Conservation (phyloP, 1,140 invertebrate genomes). For the Nasonia vitripennis region DNA sequence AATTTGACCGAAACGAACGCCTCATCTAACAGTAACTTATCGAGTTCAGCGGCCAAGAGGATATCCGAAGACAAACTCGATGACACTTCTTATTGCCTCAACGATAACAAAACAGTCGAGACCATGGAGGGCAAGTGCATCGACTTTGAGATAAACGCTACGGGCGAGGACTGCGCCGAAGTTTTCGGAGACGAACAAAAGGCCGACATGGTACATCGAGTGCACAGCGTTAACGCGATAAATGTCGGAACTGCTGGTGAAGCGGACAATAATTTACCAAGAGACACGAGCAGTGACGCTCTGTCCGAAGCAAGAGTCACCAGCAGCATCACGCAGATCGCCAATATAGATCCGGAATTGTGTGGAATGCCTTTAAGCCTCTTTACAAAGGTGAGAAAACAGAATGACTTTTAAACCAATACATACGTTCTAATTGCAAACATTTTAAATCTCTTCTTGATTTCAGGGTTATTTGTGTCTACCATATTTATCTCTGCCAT, state of each 20-base stretch:
- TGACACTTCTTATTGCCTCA: conserved; percentile 60
- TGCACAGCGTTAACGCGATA: conserved; percentile 69
- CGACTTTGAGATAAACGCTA: conserved; percentile 61
- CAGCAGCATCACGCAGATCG: conserved; percentile 74
- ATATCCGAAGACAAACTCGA: conserved; percentile 27
- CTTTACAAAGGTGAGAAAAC: conserved; percentile 84
- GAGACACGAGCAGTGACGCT: conserved; percentile 79
- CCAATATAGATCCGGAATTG: conserved; percentile 81
- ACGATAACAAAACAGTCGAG: conserved; percentile 71
- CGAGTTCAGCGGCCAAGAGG: conserved; percentile 52
- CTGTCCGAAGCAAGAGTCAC: conserved; percentile 76
- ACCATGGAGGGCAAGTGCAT: conserved; percentile 70
- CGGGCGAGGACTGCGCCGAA: conserved; percentile 60
- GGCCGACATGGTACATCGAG: conserved; percentile 66
- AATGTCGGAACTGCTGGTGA: conserved; percentile 67
- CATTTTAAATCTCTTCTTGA: conserved; percentile 41
- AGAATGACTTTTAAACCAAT: neutral
- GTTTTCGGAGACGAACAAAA: conserved; percentile 56
- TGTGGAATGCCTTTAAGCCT: conserved; percentile 92
- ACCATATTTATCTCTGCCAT: conserved; percentile 96
- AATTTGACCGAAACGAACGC: conserved; percentile 64
- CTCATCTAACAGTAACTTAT: conserved; percentile 61
- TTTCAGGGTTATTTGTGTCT: conserved; percentile 92
- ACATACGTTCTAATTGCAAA: neutral
- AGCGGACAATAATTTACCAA: conserved; percentile 75